phyloP scores from a whole-genome alignment of 2,888 invertebrate species.

The Bellardia bayeri region DNA sequence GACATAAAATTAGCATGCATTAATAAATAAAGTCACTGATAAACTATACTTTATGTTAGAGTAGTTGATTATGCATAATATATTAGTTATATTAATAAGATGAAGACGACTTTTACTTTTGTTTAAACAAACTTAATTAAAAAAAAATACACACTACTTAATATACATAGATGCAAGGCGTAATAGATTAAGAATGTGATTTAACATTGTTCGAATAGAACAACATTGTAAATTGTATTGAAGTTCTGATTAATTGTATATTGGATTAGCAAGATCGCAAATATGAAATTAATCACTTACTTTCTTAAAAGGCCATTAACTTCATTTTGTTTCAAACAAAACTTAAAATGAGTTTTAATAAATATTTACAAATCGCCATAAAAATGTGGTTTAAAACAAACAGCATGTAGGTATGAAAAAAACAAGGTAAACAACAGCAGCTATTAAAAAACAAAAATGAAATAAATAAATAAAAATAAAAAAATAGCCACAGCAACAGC shows the following conservation, averaged over 20 bases:
- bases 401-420: not conserved
- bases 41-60: not conserved
- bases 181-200: not conserved
- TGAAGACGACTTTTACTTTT: conserved; percentile 12
- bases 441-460: conserved; percentile 29
- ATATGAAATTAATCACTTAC: not conserved
- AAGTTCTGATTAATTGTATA: too few relatives aligned
- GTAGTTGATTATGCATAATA: not conserved
- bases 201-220: too few relatives aligned
- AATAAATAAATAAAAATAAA: not conserved
- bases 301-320: not conserved
- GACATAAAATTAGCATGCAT: not conserved
- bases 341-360: not conserved
- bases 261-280: too few relatives aligned
- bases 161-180: too few relatives aligned
- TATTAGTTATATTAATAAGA: not conserved
- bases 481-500: not conserved
- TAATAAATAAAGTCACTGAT: not conserved
- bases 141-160: too few relatives aligned
- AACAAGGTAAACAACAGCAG: conserved; percentile 61
- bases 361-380: conserved; percentile 34
- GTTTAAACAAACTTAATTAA: not conserved
- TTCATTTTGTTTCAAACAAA: not conserved
- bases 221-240: too few relatives aligned
- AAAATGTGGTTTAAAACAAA: conserved; percentile 42